Evolutionary conservation across 2,888 invertebrate genomes (phyloP).

Genomic region (Serripes groenlandicus): DNA sequence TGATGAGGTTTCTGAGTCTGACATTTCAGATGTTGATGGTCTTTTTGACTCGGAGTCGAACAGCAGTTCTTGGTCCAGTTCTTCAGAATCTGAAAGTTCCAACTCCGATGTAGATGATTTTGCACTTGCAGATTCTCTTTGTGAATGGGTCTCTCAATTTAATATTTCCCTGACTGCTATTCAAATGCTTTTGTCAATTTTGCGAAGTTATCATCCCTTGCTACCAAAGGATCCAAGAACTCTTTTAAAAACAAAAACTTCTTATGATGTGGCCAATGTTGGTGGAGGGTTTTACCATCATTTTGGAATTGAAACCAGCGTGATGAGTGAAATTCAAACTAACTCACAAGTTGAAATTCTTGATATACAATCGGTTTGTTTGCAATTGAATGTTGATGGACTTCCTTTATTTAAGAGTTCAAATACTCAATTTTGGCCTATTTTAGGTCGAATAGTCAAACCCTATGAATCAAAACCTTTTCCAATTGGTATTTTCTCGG

Average conservation of each 20-base stretch:
- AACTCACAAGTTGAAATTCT: neutral
- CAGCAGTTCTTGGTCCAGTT: too few relatives aligned
- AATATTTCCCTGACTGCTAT: slow-evolving; percentile 34
- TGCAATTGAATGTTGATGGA: slow-evolving; percentile 54
- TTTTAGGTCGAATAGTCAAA: slow-evolving; percentile 26
- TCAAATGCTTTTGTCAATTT: slow-evolving; percentile 22
- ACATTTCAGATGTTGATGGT: too few relatives aligned
- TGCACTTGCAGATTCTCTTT: neutral
- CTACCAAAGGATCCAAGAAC: slow-evolving; percentile 48
- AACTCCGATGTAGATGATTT: neutral
- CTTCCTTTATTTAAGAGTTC: slow-evolving; percentile 47
- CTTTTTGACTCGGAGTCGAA: too few relatives aligned
- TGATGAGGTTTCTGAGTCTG: too few relatives aligned
- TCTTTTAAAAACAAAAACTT: slow-evolving; percentile 34
- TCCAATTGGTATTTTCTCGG: slow-evolving; percentile 34
- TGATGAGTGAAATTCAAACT: neutral
- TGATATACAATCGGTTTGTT: slow-evolving; percentile 12
- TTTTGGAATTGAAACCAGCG: slow-evolving; percentile 38
- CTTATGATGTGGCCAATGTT: slow-evolving; percentile 28
- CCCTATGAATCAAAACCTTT: slow-evolving; percentile 29
- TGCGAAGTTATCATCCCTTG: slow-evolving; percentile 20
- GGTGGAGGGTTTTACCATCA: slow-evolving; percentile 44
- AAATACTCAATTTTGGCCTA: slow-evolving; percentile 42
- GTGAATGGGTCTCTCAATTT: slow-evolving; percentile 25
- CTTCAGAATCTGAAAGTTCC: neutral